phyloP scores from a whole-genome alignment of 2,888 invertebrate genomes.

The Helleia helle region DNA sequence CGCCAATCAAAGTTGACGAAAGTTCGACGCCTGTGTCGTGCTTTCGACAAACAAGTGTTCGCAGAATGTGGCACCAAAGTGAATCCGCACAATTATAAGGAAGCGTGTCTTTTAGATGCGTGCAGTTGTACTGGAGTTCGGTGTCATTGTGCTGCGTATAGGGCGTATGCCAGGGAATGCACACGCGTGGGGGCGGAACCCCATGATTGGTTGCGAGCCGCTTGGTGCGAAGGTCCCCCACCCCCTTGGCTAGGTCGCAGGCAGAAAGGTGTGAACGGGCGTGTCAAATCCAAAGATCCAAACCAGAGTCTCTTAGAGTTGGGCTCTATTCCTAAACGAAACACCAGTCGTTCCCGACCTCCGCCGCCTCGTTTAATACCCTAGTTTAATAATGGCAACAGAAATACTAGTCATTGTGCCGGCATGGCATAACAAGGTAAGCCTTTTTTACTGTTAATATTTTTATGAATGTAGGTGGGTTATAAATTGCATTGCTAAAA shows the following conservation, averaged over 20 bases:
- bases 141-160: slow-evolving; percentile 93
- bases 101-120: slow-evolving; percentile 90
- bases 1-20: slow-evolving; percentile 61
- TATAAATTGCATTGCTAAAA: too few relatives aligned
- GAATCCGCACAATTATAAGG: slow-evolving; percentile 87
- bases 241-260: slow-evolving; percentile 50
- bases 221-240: slow-evolving; percentile 75
- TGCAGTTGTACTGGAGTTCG: slow-evolving; percentile 87
- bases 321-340: slow-evolving; percentile 41
- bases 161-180: slow-evolving; percentile 92
- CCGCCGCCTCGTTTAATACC: slow-evolving; percentile 64
- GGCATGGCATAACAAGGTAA: slow-evolving; percentile 55
- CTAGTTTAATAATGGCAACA: slow-evolving; percentile 35
- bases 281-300: slow-evolving; percentile 23
- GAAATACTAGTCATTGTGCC: slow-evolving; percentile 68
- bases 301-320: slow-evolving; percentile 34
- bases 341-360: slow-evolving; percentile 47
- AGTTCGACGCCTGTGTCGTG: slow-evolving; percentile 65
- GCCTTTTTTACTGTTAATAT: slow-evolving; percentile 11
- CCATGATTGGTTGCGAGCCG: slow-evolving; percentile 80
- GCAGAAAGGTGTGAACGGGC: slow-evolving; percentile 29
- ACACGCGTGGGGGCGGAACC: slow-evolving; percentile 82
- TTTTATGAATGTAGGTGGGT: too few relatives aligned
- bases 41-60: slow-evolving; percentile 75
- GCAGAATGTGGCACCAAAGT: slow-evolving; percentile 85